Evolutionary conservation across 2,888 invertebrate genomes (phyloP), one percentile per base, ranked within the genome.

Genomic region (Agonopterix alstromeriana): DNA sequence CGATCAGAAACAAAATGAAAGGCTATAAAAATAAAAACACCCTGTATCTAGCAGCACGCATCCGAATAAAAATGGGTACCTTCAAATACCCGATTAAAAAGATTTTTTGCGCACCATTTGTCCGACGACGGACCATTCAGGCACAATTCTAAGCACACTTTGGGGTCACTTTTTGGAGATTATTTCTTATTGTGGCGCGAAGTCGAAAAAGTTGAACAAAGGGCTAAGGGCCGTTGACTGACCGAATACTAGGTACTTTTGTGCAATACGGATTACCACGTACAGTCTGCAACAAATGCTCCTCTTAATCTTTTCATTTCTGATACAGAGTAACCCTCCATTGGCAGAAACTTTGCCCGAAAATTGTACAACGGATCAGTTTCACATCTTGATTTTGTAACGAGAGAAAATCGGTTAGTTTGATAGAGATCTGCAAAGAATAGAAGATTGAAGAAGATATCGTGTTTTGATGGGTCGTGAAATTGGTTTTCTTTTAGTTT

Each of bases 131-230:
- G 73, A 56, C 66, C 61, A 73, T 77, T 77, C 70, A 79, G 57
- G 53, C 63, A 67, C 70, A 72, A 73, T 67, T 75, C 63, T 35
- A 27, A 42, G 43, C 43, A 47, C 81, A 76, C 77, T 84, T 86
- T 85, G 84, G 88, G 88, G 88, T 88, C 87, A 88, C 79, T 88
- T 88, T 88, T 86, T 85, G 84, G 83, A 81, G 86, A 85, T 87
- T 84, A 85, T 72, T 73, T 64, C 61, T 64, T 65, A 78, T 87
- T 86, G 87, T 86, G 67, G 60, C 61, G 55, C 63, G 53, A 60
- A 82, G 80, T 81, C 79, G 80, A 83, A 82, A 82, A 78, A 73
- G 57, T 47, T 53, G 66, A 62, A 83, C 81, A 83, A 86, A 78
- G 66, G 62, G 60, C 60, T 60, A 72, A 73, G 72, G 64, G 62